Conservation (phyloP, 1,140 invertebrate species). For the Procambarus virginalis region DNA sequence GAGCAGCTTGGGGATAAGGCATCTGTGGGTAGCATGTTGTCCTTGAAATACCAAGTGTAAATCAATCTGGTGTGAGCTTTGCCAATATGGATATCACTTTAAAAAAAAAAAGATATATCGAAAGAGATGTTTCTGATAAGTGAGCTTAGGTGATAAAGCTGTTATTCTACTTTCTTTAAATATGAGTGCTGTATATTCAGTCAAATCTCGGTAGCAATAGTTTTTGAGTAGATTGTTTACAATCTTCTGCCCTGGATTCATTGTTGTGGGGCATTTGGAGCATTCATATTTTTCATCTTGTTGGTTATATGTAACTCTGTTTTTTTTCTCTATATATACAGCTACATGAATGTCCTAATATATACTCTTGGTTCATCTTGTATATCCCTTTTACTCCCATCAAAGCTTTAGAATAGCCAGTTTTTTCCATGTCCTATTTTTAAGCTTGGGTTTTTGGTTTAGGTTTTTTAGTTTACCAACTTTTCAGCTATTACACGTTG, state of each 20-base stretch:
- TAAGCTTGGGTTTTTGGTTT: background rate
- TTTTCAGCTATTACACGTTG: conserved; percentile 1
- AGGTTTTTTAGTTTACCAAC: background rate
- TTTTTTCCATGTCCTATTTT: background rate
- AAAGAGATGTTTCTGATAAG: background rate
- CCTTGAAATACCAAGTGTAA: too few relatives aligned
- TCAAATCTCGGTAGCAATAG: background rate
- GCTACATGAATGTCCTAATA: background rate
- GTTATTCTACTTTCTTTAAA: background rate
- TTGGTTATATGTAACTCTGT: background rate
- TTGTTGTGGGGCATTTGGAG: background rate
- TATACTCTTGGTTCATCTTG: background rate
- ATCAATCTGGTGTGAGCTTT: too few relatives aligned
- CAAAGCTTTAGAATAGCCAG: conserved; percentile 1
- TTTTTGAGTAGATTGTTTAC: background rate
- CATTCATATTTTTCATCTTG: background rate
- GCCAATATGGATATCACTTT: too few relatives aligned
- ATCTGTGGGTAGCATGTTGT: too few relatives aligned
- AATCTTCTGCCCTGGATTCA: background rate
- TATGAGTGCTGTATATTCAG: background rate
- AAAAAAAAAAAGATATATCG: too few relatives aligned
- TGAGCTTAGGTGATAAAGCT: background rate
- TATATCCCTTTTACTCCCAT: background rate
- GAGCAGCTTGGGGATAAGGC: too few relatives aligned
- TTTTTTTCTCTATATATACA: background rate